These are phyloP conservation scores for Poeciliopsis prolifica DNA, from an alignment of 2,113 vertebrate species.

Conservation along the genomic window DNA sequence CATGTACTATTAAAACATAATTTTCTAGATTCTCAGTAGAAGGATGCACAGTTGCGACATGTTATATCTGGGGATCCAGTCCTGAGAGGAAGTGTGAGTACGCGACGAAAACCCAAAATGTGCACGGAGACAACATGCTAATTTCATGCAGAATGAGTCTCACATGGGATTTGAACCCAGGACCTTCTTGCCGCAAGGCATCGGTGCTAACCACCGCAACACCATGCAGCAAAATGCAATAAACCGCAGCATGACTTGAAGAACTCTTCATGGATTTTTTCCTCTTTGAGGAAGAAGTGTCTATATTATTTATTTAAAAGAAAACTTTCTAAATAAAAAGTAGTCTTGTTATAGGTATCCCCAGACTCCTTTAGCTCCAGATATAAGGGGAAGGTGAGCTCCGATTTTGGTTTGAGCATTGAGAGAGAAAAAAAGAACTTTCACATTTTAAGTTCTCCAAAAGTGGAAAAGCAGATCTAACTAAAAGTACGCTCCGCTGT, in stretches of 20 bases:
- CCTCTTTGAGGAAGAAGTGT: not conserved
- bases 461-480: not conserved
- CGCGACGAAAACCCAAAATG: not conserved
- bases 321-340: too few relatives aligned
- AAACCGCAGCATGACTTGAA: not conserved
- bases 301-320: too few relatives aligned
- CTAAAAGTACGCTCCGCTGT: constrained; percentile 6
- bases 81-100: not conserved
- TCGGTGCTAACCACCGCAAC: not conserved
- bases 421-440: not conserved
- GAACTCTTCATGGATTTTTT: not conserved
- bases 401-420: not conserved
- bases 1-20: too few relatives aligned
- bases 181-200: not conserved
- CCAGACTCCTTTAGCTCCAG: not conserved
- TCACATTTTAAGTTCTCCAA: not conserved
- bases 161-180: not conserved
- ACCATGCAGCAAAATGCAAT: not conserved
- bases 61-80: not conserved
- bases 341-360: not conserved
- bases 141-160: not conserved
- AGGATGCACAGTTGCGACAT: not conserved
- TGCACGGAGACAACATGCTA: not conserved
- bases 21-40: too few relatives aligned
- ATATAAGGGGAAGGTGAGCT: not conserved